These are phyloP conservation scores for Polypedilum vanderplanki DNA, from an alignment of 1,140 invertebrate species.

Conservation along the genomic window DNA sequence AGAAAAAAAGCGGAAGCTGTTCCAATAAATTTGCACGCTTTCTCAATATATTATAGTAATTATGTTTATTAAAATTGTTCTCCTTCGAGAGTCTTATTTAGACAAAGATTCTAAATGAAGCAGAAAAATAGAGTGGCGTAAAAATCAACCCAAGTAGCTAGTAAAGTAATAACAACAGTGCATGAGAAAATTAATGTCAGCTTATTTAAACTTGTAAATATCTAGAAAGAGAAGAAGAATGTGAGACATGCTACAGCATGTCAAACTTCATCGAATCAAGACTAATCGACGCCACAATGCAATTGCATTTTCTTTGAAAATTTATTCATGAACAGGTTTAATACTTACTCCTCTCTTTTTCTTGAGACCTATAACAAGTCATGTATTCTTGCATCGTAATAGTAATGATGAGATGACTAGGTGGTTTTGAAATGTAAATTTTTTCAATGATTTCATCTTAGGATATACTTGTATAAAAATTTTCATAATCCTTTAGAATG, in stretches of 20 bases:
- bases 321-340: constrained; percentile 18
- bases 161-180: neutral
- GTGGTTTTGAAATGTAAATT: neutral
- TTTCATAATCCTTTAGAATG: neutral
- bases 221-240: neutral
- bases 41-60: neutral
- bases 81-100: neutral
- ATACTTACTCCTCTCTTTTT: too few species aligned
- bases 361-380: neutral
- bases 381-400: neutral
- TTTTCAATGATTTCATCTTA: neutral
- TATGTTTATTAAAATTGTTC: neutral
- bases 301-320: neutral
- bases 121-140: neutral
- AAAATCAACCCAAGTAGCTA: neutral
- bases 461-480: neutral
- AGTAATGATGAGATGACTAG: neutral
- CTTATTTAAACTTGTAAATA: neutral
- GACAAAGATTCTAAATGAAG: neutral
- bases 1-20: neutral
- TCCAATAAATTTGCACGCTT: neutral
- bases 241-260: neutral
- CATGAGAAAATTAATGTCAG: neutral
- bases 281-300: neutral
- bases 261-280: neutral